Percentiles rank a stretch among this genome's conserved stretches.
These are phyloP conservation scores for Agrochola litura DNA, from an alignment of 2,888 invertebrate species.

Conservation along the genomic window DNA sequence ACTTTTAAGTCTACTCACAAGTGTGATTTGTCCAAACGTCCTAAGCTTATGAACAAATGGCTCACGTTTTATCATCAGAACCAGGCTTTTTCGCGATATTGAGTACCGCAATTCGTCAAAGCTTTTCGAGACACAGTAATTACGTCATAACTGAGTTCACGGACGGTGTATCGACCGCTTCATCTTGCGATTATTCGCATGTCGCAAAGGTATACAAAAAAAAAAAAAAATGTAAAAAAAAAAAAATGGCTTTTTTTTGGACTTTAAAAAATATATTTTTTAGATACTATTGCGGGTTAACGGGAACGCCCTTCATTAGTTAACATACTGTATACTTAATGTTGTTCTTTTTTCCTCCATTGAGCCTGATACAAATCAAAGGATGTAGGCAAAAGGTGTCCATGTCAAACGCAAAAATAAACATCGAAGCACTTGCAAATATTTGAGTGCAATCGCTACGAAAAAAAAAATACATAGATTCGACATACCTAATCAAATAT, in stretches of 20 bases:
- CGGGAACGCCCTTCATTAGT: no score
- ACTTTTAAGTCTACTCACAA: constrained; percentile 12
- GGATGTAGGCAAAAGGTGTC: background rate
- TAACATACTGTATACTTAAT: background rate
- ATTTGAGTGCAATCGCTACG: background rate
- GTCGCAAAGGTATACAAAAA: no score
- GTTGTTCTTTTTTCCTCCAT: background rate
- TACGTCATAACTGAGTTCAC: constrained; percentile 37
- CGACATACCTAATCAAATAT: background rate
- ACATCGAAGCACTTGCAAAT: background rate
- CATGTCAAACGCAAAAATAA: background rate
- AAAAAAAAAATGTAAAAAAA: no score
- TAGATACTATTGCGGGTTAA: no score
- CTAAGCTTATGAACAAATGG: constrained; percentile 49
- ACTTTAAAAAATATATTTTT: no score
- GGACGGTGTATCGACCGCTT: constrained; percentile 9
- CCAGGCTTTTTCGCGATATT: constrained; percentile 49
- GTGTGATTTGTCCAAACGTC: constrained; percentile 26
- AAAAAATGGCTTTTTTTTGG: no score
- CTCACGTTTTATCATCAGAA: constrained; percentile 44
- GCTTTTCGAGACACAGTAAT: constrained; percentile 28
- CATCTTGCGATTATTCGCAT: constrained; percentile 20
- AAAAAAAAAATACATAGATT: background rate
- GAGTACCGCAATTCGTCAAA: constrained; percentile 55
- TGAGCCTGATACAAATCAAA: background rate